phyloP scores from a whole-genome alignment of 1,140 invertebrate genomes.

The Neodiprion pinetum region DNA sequence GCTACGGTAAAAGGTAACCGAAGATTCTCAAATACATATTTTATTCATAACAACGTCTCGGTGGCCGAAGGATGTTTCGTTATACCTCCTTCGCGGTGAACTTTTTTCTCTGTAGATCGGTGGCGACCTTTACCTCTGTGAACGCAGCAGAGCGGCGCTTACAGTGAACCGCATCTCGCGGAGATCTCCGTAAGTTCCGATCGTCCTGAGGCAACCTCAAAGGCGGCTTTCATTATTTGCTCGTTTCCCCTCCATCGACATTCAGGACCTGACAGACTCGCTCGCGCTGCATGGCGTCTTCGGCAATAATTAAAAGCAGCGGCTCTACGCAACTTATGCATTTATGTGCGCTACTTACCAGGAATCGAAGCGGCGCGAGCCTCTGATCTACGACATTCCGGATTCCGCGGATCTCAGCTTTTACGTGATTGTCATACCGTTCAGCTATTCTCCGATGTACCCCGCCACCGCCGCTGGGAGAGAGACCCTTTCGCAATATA shows the following conservation, averaged over 20 bases:
- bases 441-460: background rate
- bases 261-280: background rate
- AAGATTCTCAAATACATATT: background rate
- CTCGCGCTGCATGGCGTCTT: constrained; percentile 4
- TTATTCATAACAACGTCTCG: background rate
- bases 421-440: constrained; percentile 37
- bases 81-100: background rate
- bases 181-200: background rate
- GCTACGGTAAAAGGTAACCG: background rate
- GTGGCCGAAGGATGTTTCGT: background rate
- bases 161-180: background rate
- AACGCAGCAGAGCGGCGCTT: background rate
- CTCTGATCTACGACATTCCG: constrained; percentile 25
- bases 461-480: background rate
- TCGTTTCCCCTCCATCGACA: background rate
- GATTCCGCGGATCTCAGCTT: constrained; percentile 16
- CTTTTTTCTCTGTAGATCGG: background rate
- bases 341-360: constrained; percentile 8
- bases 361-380: constrained; percentile 16
- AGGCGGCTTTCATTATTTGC: constrained; percentile 5
- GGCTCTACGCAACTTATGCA: constrained; percentile 11
- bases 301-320: constrained; percentile 14
- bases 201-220: background rate
- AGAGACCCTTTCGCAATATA: background rate
- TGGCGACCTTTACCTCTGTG: background rate